Conservation (phyloP, 2,113 vertebrate genomes). For the Neoarius graeffei region DNA sequence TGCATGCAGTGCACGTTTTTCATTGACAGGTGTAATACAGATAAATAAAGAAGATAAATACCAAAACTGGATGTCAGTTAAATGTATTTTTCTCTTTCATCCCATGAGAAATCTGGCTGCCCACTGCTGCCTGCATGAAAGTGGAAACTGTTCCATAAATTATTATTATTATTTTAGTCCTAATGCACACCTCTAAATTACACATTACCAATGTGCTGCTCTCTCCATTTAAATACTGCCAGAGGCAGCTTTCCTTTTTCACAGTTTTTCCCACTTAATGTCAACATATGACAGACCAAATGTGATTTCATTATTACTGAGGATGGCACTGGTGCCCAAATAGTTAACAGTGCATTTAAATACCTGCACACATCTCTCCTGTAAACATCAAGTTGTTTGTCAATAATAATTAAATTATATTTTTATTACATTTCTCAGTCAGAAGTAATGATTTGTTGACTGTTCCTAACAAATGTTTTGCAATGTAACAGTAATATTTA, state of each 20-base stretch:
- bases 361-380: neutral
- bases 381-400: neutral
- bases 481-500: neutral
- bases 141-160: no score
- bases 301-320: neutral
- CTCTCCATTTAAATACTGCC: neutral
- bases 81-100: no score
- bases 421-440: neutral
- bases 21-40: no score
- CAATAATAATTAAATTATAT: neutral
- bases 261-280: neutral
- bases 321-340: neutral
- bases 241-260: neutral
- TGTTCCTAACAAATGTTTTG: neutral
- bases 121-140: no score
- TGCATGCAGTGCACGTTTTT: no score
- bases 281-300: neutral
- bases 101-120: no score
- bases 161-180: neutral
- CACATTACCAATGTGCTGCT: neutral
- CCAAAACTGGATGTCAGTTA: no score
- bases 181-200: neutral
- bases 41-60: no score
- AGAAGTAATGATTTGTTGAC: neutral
- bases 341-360: neutral